A percentile compares a stretch with the other conserved stretches of the same genome.
phyloP scores from a whole-genome alignment of 1,140 invertebrate species.

The Euglossa dilemma region DNA sequence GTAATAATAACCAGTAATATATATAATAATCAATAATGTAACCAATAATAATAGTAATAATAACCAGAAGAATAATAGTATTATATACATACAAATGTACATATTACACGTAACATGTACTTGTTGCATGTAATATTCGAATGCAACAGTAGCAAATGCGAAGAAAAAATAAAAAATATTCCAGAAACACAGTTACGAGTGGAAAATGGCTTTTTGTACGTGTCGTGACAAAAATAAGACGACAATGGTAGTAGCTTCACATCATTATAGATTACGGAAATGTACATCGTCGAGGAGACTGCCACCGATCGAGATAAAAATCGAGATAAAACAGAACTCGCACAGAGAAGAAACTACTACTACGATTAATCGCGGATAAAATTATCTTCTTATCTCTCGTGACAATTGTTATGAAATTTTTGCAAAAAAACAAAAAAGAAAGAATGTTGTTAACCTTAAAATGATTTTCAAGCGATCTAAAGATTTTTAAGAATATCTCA shows the following conservation, averaged over 20 bases:
- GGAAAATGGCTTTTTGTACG: neutral
- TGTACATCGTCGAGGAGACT: neutral
- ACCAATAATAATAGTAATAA: no score
- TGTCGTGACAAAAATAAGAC: neutral
- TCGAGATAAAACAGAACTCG: neutral
- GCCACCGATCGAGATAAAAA: constrained; percentile 5
- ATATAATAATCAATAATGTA: no score
- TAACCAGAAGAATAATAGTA: no score
- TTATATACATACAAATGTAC: no score
- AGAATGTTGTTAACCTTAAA: no score
- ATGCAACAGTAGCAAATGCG: no score
- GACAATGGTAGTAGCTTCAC: constrained; percentile 5
- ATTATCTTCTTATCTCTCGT: neutral
- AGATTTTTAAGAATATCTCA: neutral
- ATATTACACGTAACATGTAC: no score
- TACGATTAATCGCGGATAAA: neutral
- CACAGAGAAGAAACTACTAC: neutral
- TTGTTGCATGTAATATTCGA: neutral
- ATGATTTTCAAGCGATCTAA: no score
- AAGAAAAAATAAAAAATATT: neutral
- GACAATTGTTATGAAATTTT: neutral
- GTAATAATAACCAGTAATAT: no score
- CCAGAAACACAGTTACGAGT: neutral
- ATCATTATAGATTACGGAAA: constrained; percentile 13
- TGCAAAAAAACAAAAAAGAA: no score